Evolutionary conservation across 2,888 invertebrate species (phyloP).

Genomic region (Masnerella sp.): DNA sequence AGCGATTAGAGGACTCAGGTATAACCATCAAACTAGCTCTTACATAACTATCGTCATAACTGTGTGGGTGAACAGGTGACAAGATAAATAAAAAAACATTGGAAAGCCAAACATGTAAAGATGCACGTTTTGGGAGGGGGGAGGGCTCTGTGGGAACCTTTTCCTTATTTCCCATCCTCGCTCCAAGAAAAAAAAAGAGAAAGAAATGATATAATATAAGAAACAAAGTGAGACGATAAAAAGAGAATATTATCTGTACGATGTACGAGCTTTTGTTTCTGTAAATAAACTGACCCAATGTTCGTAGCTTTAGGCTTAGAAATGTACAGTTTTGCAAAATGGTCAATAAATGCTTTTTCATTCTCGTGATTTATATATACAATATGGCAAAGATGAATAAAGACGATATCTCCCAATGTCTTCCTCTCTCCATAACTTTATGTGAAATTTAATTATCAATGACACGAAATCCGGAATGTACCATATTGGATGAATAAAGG

Average conservation of each 20-base stretch:
- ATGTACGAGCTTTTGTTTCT: too few species aligned
- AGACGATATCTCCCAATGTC: constrained; percentile 44
- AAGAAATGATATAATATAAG: too few species aligned
- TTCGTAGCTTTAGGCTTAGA: constrained; percentile 31
- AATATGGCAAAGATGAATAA: constrained; percentile 39
- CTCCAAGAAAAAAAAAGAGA: not conserved
- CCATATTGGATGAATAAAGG: constrained; percentile 71
- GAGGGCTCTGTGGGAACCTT: not conserved
- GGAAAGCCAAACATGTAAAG: constrained; percentile 4
- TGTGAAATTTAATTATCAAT: constrained; percentile 23
- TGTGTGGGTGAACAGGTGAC: constrained; percentile 73
- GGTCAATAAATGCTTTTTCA: not conserved
- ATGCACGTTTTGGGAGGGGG: constrained; percentile 1
- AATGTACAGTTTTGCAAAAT: constrained; percentile 8
- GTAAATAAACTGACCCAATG: constrained; percentile 6
- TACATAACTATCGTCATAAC: constrained; percentile 70
- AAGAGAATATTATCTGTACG: not conserved
- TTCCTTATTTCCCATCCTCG: constrained; percentile 1
- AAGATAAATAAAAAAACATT: not conserved
- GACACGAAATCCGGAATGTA: constrained; percentile 36
- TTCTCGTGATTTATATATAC: constrained; percentile 5
- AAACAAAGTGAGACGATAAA: too few species aligned
- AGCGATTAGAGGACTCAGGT: constrained; percentile 98
- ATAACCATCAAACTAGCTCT: constrained; percentile 79
- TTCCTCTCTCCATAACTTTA: constrained; percentile 39